Percentiles rank a stretch among this genome's conserved stretches.
Conservation (phyloP, 2,113 vertebrate species). For the Alligator sinensis region DNA sequence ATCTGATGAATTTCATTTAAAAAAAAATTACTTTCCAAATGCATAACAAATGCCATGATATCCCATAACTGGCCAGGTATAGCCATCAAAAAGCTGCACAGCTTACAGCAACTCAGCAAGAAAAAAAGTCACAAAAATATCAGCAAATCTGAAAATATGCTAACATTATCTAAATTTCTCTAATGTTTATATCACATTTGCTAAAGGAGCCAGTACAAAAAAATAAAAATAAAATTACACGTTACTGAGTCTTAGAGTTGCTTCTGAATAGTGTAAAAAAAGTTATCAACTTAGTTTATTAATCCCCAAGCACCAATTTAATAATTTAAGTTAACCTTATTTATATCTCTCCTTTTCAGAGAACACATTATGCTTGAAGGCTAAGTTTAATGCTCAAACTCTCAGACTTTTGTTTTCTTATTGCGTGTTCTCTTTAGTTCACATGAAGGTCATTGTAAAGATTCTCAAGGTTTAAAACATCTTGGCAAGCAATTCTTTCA, state of each 20-base stretch:
- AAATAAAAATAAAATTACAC: constrained; percentile 23
- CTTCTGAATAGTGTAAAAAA: constrained; percentile 65
- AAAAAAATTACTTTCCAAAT: constrained; percentile 71
- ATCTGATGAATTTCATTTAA: constrained; percentile 53
- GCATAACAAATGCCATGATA: constrained; percentile 76
- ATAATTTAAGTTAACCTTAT: constrained; percentile 73
- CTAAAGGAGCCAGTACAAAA: constrained; percentile 60
- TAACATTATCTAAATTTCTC: constrained; percentile 65
- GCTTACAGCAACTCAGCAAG: constrained; percentile 51
- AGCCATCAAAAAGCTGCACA: constrained; percentile 72
- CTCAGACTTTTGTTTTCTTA: constrained; percentile 67
- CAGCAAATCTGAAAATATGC: constrained; percentile 61
- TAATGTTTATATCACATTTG: constrained; percentile 66
- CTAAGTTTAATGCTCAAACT: constrained; percentile 67
- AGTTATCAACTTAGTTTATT: constrained; percentile 63
- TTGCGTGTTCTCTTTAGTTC: constrained; percentile 40
- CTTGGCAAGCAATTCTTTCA: constrained; percentile 47
- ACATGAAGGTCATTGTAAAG: constrained; percentile 53
- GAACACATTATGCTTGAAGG: constrained; percentile 65
- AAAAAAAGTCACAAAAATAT: constrained; percentile 45
- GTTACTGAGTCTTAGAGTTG: constrained; percentile 65
- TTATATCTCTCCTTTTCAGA: constrained; percentile 63
- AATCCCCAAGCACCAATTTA: constrained; percentile 84
- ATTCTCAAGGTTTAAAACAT: constrained; percentile 45
- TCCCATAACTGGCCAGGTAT: constrained; percentile 72